Evolutionary conservation across 2,797 vertebrate species (phyloP).

Genomic region (Apogon hyalosoma): DNA sequence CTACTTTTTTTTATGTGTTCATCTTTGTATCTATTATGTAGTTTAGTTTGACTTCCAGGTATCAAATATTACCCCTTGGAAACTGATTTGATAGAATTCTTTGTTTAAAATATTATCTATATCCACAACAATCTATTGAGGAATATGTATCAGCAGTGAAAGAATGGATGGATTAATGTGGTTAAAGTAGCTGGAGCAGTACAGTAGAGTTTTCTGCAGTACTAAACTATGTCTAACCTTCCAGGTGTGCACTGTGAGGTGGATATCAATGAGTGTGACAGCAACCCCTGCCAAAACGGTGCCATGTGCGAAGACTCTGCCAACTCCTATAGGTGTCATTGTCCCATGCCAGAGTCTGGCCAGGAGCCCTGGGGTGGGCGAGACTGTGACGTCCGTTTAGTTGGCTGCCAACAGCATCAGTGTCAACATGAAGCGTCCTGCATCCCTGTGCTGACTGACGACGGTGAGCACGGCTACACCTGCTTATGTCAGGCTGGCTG

Average conservation of each 20-base stretch:
- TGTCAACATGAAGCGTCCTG: slow-evolving; percentile 89
- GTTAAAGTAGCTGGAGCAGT: neutral
- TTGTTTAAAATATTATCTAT: neutral
- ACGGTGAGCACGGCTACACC: slow-evolving; percentile 79
- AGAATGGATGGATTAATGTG: neutral
- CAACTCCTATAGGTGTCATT: slow-evolving; percentile 89
- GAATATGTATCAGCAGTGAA: neutral
- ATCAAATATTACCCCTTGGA: neutral
- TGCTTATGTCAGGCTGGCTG: slow-evolving; percentile 91
- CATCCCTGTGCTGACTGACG: slow-evolving; percentile 77
- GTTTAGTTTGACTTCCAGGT: slow-evolving; percentile 3
- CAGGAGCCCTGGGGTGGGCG: slow-evolving; percentile 88
- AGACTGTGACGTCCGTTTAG: slow-evolving; percentile 88
- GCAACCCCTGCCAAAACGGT: slow-evolving; percentile 89
- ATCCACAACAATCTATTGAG: neutral
- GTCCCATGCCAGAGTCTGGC: slow-evolving; percentile 75
- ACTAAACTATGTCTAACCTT: slow-evolving; percentile 17
- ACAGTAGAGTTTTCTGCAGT: neutral
- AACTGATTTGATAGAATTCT: neutral
- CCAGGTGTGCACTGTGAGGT: slow-evolving; percentile 90
- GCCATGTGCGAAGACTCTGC: slow-evolving; percentile 87
- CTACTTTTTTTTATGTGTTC: neutral
- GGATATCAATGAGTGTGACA: slow-evolving; percentile 91
- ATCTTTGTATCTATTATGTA: slow-evolving; percentile 10
- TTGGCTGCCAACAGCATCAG: slow-evolving; percentile 85